These are phyloP conservation scores for Eurois occulta DNA, from an alignment of 2,888 invertebrate species.

Conservation along the genomic window DNA sequence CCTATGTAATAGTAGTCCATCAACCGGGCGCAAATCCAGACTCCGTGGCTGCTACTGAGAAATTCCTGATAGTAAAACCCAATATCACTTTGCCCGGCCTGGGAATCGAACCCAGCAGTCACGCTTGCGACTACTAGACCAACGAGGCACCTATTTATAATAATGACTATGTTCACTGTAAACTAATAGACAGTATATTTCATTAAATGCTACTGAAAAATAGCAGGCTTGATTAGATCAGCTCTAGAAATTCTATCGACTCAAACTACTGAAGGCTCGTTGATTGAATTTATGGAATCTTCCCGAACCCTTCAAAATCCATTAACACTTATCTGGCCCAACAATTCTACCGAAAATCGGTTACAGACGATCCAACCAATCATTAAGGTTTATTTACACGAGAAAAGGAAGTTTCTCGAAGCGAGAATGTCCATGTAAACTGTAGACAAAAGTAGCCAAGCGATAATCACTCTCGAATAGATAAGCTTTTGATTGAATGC, in stretches of 20 bases:
- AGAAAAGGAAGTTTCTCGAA: constrained; percentile 1
- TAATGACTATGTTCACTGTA: too few relatives aligned
- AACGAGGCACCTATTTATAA: too few relatives aligned
- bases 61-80: too few relatives aligned
- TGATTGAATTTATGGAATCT: constrained; percentile 53
- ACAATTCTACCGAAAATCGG: constrained; percentile 55
- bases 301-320: constrained; percentile 45
- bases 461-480: not conserved
- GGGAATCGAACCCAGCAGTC: too few relatives aligned
- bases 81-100: too few relatives aligned
- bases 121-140: too few relatives aligned
- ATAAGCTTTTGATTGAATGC: not conserved
- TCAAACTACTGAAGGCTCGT: constrained; percentile 28
- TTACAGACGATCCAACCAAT: constrained; percentile 53
- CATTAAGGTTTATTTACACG: constrained; percentile 36
- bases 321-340: constrained; percentile 49
- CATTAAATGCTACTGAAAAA: constrained; percentile 6
- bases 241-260: constrained; percentile 34
- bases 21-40: too few relatives aligned
- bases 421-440: not conserved
- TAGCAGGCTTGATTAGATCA: constrained; percentile 34
- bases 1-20: too few relatives aligned
- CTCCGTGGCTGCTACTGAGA: too few relatives aligned
- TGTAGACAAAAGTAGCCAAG: not conserved
- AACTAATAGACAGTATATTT: not conserved